Percentiles rank a stretch among this genome's conserved stretches.
phyloP scores from a whole-genome alignment of 1,140 invertebrate genomes.

The Nebria ingens region DNA sequence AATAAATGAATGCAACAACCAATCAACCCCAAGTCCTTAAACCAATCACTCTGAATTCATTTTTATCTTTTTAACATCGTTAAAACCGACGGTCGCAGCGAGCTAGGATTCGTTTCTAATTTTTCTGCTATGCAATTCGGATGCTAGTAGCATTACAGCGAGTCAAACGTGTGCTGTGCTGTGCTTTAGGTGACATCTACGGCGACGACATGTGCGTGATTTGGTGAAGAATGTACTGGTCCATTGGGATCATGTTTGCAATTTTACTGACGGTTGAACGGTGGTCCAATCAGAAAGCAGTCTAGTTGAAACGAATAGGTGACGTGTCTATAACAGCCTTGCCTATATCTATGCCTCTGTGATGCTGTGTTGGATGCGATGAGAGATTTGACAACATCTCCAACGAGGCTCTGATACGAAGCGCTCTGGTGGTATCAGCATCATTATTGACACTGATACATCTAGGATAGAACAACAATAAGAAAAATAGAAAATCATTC shows the following conservation, averaged over 20 bases:
- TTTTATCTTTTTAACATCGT: slow-evolving; percentile 1
- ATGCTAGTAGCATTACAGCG: not conserved
- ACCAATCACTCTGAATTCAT: too few relatives aligned
- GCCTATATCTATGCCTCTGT: too few relatives aligned
- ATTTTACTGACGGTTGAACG: slow-evolving; percentile 19
- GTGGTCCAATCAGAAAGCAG: slow-evolving; percentile 18
- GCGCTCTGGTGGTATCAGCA: too few relatives aligned
- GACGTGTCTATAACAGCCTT: slow-evolving; percentile 17
- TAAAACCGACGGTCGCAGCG: slow-evolving; percentile 1
- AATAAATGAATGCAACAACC: too few relatives aligned
- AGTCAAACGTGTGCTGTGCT: not conserved
- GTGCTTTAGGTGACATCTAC: not conserved
- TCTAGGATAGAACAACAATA: too few relatives aligned
- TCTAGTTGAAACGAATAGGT: slow-evolving; percentile 20
- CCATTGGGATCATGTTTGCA: slow-evolving; percentile 12
- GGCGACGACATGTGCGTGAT: not conserved
- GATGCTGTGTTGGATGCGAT: too few relatives aligned
- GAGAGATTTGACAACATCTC: too few relatives aligned
- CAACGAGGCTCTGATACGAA: too few relatives aligned
- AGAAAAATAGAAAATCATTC: too few relatives aligned
- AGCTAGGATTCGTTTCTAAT: slow-evolving; percentile 5
- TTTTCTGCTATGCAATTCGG: not conserved
- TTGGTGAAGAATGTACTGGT: not conserved
- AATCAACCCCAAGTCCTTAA: too few relatives aligned
- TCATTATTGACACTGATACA: too few relatives aligned